phyloP scores from a whole-genome alignment of 1,140 invertebrate genomes.

The Mercenaria mercenaria region DNA sequence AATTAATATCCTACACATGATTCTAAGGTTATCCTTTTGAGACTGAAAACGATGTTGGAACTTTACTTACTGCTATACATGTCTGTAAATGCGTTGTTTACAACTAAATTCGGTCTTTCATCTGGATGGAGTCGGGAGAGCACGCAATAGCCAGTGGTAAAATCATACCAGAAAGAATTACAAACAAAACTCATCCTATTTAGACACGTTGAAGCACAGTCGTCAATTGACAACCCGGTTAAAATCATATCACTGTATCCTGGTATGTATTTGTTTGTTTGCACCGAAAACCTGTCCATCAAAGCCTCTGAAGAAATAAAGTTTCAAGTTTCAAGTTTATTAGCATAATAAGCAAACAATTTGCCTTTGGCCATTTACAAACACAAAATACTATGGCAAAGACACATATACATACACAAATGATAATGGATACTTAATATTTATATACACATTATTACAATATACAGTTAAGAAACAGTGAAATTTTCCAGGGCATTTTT shows the following conservation, averaged over 20 bases:
- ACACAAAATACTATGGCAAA: too few species aligned
- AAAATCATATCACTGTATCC: conserved; percentile 73
- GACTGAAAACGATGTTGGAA: too few species aligned
- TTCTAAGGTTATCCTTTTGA: too few species aligned
- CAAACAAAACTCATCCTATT: conserved; percentile 69
- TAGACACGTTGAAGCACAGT: conserved; percentile 74
- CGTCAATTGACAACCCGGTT: conserved; percentile 75
- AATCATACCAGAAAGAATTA: conserved; percentile 77
- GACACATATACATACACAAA: too few species aligned
- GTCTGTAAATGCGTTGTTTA: conserved; percentile 64
- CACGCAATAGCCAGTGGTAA: conserved; percentile 72
- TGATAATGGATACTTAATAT: too few species aligned
- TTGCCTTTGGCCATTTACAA: too few species aligned
- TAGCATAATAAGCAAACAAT: too few species aligned
- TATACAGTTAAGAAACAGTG: too few species aligned
- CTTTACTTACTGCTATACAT: conserved; percentile 75
- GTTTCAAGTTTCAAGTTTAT: too few species aligned
- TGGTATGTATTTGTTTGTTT: conserved; percentile 70
- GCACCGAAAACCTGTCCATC: conserved; percentile 66
- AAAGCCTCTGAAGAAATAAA: not conserved
- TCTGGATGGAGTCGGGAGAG: conserved; percentile 76
- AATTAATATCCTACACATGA: too few species aligned
- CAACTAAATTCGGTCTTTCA: conserved; percentile 70
- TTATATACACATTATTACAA: too few species aligned
- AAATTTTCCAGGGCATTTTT: too few species aligned